Conservation (phyloP, 2,113 vertebrate genomes). For the Ia io region DNA sequence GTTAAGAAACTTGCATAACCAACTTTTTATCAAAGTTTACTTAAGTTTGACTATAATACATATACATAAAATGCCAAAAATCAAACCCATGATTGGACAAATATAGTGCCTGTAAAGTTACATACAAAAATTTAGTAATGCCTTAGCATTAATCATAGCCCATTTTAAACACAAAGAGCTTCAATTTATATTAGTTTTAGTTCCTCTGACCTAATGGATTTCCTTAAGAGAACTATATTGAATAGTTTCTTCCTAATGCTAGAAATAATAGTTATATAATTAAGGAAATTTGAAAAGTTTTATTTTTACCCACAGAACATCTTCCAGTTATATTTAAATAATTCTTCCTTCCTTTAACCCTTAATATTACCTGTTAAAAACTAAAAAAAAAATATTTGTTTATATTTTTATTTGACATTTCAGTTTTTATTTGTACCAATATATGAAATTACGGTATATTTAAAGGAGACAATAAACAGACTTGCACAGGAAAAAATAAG, state of each 20-base stretch:
- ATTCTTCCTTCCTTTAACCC: background rate
- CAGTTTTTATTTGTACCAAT: background rate
- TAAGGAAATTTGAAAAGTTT: background rate
- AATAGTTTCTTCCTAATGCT: background rate
- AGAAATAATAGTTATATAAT: background rate
- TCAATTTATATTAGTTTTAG: constrained; percentile 23
- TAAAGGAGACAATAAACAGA: background rate
- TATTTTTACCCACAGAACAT: background rate
- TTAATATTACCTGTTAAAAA: background rate
- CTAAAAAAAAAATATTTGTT: background rate
- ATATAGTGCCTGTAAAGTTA: background rate
- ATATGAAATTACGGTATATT: background rate
- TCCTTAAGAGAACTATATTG: background rate
- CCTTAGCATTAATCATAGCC: background rate
- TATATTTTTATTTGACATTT: background rate
- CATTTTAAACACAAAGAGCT: background rate
- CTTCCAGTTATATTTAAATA: background rate
- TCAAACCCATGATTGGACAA: background rate
- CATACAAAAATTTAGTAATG: background rate
- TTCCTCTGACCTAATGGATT: background rate
- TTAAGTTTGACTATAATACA: background rate
- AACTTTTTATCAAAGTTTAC: constrained; percentile 31
- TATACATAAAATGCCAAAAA: background rate
- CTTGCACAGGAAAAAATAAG: background rate
- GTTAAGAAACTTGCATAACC: constrained; percentile 41